Base-by-base conservation (phyloP, 92 coral and sea anemone genomes). In the Palythoa grandis region DNA sequence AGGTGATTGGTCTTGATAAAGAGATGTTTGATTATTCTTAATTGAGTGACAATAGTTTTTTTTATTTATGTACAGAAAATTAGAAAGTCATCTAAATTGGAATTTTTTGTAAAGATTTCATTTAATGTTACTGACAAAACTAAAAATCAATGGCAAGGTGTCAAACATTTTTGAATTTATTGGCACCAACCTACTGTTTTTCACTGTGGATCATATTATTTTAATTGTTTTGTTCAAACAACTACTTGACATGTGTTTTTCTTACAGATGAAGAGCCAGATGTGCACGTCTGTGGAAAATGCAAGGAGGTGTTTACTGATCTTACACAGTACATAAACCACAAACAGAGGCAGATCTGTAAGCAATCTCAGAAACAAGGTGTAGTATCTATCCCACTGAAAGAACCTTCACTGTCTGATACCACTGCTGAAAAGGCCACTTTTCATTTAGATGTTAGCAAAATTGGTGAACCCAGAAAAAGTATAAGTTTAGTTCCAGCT, bases 241-340 rank as follows among this genome's bases (percentile, higher is more conserved):
- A 29, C 35, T 29, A 43, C 50, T 8, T 5, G 50, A n/a, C n/a
- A n/a, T 43, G 50, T 70, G 68, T 40, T 25, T 35, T 74, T 48
- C 40, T 68, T 87, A 48, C 75, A 54, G 99, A 95, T 87, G 99
- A 95, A 61, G 99, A 96, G 22, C 88, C 92, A 50, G 99, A 96
- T 86, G 92, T 96, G 11, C 99, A 96, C 87, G 95, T 93, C 52
- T 96, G 99, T 83, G 99, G 99, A 8, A 93, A 87, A 86, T 96
- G 99, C 78, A 96, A 92, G 52, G 86, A 85, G 52, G 85, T 94
- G 23, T 96, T 96, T 88, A 93, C 92, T 13, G 96, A 93, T 75
- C 90, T 96, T 39, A 72, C 98, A 47, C 89, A 78, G 5, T 96
- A 96, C 88, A 89, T 96, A 20, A 87, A 85, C 4, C 99, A 96